phyloP scores from a whole-genome alignment of 2,797 vertebrate species.

The Gastrophryne carolinensis region DNA sequence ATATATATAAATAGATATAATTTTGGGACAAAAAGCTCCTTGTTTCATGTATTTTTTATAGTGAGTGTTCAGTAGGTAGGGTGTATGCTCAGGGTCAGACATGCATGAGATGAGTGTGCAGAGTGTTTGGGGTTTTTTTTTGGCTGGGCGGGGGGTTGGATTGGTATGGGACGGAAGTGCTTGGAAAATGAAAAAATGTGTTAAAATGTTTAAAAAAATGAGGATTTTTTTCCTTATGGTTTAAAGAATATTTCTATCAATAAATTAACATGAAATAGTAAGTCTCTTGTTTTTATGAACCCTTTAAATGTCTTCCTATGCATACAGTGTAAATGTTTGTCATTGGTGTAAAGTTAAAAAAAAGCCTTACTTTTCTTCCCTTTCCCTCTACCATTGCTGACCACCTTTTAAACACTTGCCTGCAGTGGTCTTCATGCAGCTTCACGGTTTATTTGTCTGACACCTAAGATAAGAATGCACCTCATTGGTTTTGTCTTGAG shows the following conservation, averaged over 20 bases:
- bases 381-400: no score
- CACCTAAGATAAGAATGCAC: no score
- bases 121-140: constrained; percentile 30
- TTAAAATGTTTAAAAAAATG: constrained; percentile 20
- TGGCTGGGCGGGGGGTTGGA: not conserved
- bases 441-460: no score
- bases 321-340: not conserved
- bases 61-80: constrained; percentile 41
- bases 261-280: constrained; percentile 38
- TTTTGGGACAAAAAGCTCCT: constrained; percentile 30
- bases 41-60: constrained; percentile 42
- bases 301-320: no score
- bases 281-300: not conserved
- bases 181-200: constrained; percentile 5
- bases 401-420: no score
- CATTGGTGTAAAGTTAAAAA: no score
- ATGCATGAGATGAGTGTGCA: constrained; percentile 39
- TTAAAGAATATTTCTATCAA: constrained; percentile 49
- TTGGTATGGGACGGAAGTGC: not conserved
- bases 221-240: constrained; percentile 48
- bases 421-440: no score
- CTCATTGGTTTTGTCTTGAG: no score
- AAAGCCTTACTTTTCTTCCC: no score
- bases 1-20: constrained; percentile 29
- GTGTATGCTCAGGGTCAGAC: constrained; percentile 31